Evolutionary conservation across 2,888 invertebrate species (phyloP).

Genomic region (Melanophora roralis): DNA sequence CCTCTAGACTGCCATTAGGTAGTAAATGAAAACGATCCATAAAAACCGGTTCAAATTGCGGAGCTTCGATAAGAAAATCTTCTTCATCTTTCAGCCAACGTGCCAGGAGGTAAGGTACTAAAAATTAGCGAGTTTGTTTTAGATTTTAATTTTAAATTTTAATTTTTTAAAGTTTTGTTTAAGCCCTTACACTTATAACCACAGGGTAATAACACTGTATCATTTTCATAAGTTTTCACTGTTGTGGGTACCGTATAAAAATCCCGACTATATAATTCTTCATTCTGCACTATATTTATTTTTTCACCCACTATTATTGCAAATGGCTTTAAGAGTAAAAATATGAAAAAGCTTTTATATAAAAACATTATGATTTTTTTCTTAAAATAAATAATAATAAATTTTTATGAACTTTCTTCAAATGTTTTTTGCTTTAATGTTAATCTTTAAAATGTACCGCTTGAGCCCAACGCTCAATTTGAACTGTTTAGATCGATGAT

Average conservation of each 20-base stretch:
- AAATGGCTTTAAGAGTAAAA: not conserved
- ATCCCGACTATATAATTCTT: slow-evolving; percentile 68
- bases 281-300: slow-evolving; percentile 14
- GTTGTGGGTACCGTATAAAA: slow-evolving; percentile 86
- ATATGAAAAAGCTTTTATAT: not conserved
- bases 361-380: not conserved
- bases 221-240: slow-evolving; percentile 86
- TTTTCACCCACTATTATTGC: not conserved
- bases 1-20: slow-evolving; percentile 85
- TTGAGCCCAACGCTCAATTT: slow-evolving; percentile 51
- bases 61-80: slow-evolving; percentile 81
- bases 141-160: not conserved
- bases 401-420: not conserved
- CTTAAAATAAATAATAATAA: not conserved
- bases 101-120: slow-evolving; percentile 81
- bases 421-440: not conserved
- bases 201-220: slow-evolving; percentile 87
- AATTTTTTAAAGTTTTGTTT: not conserved
- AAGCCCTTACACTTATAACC: slow-evolving; percentile 83
- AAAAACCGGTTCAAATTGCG: slow-evolving; percentile 69
- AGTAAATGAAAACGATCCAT: slow-evolving; percentile 81
- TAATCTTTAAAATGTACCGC: slow-evolving; percentile 33
- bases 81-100: slow-evolving; percentile 84
- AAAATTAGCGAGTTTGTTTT: not conserved
- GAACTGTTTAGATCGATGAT: slow-evolving; percentile 59